Evolutionary conservation across 1,140 invertebrate genomes (phyloP), one percentile per base, ranked within the genome.

Genomic region (Aricia agestis): DNA sequence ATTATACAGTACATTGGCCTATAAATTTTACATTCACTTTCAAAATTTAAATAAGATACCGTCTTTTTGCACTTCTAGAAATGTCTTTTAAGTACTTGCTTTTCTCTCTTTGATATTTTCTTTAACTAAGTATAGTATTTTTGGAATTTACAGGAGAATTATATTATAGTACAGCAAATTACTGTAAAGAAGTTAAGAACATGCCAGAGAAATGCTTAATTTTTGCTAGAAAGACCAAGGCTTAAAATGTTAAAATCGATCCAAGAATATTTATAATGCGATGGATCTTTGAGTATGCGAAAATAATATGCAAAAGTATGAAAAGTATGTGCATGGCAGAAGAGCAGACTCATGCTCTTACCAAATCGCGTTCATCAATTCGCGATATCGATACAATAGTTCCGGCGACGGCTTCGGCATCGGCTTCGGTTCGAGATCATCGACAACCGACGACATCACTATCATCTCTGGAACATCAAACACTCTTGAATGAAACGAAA

Each of bases 291-390:
- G 45, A 52, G 45, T 52, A 36, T 36, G 36, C 36, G 11, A 13
- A 9, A 52, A 15, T 52, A 52, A 52, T 52, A 52, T 52, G 45
- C 19, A 19, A 9, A 63, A 63, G 59, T 19, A 63, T 63, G 59
- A 63, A 25, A 63, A 63, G 59, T 3, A 18, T 18, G 58, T 25
- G 59, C 18, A 52, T 17, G 67, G 57, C 19, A 31, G 18, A 17
- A 58, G 18, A 10, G 19, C 66, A 66, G 72, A 79, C 59, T 11
- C 59, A 63, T 63, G 59, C 59, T 19, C 85, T 89, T 87, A 89
- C 85, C 86, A 87, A 67, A 89, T 25, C 7, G 78, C 82, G 68
- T 80, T 73, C 57, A 89, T 70, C 72, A 89, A 74, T 81, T 89
- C 83, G 72, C 76, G 81, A 81, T 89, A 86, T 63, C 78, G 78